Evolutionary conservation across 2,113 vertebrate genomes (phyloP), one percentile per base, ranked within the genome.

Genomic region (Megaceryle torquata): DNA sequence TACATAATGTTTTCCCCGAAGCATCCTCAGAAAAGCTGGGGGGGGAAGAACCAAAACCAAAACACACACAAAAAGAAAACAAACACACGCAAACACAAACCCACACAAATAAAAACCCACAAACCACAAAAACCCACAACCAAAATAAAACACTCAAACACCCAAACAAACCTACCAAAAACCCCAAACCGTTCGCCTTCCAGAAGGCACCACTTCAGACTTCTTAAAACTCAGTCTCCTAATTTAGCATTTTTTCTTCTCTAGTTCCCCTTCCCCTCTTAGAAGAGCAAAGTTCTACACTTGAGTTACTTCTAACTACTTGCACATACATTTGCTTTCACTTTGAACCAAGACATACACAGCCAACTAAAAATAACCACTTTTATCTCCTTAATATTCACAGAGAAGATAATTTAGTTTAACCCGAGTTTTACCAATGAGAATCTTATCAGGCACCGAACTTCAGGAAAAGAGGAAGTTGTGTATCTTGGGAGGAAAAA

Each of bases 331-430:
- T 70, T 83, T 86, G 78, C 90, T 89, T 93, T 94, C 54, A 77
- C 68, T 89, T 46, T 88, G 79, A 86, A 90, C 17, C 7, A 17
- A 51, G 56, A 35, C 61, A 76, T 46, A 43, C 8, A 43, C 20
- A 89, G 53, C 26, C n/a, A 86, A 75, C 88, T 93, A 92, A 92
- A 94, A 92, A 96, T 96, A 96, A 69, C 16, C 37, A 33, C 37
- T 93, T 88, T 90, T 96, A 97, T 88, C 95, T 96, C 72, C 95
- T 97, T 96, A 96, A 92, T 60, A 46, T 70, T 90, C 72, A 74
- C 46, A 86, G 76, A 77, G 88, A 81, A 74, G 86, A 41, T 91
- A 90, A 95, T 88, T 95, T 88, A 94, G 88, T 94, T 92, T 92
- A 95, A 95, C 95, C 77, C 71, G 84, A 92, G 56, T 96, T 96